phyloP scores from a whole-genome alignment of 2,113 vertebrate genomes.

The Cyanistes caeruleus region DNA sequence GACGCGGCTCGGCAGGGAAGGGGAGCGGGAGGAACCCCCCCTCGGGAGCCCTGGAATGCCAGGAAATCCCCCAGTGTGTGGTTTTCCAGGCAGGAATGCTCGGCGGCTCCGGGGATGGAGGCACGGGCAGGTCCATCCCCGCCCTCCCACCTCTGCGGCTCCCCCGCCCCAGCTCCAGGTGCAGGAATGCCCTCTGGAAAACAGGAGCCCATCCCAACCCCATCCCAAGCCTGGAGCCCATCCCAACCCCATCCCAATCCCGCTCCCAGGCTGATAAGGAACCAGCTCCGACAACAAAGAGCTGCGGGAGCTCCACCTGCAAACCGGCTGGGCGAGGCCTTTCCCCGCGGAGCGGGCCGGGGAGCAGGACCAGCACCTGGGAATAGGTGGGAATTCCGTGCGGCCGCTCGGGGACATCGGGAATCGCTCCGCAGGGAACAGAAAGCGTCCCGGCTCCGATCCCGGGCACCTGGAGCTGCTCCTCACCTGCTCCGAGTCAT shows the following conservation, averaged over 20 bases:
- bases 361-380: not conserved
- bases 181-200: not conserved
- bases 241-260: not conserved
- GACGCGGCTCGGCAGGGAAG: accelerated
- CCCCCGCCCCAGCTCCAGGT: not conserved
- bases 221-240: not conserved
- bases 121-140: not conserved
- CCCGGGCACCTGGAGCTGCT: not conserved
- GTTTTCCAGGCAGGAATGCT: not conserved
- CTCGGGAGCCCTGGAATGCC: accelerated
- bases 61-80: not conserved
- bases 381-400: not conserved
- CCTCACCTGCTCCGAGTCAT: accelerated
- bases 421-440: not conserved
- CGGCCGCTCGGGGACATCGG: accelerated
- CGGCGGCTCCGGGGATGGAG: not conserved
- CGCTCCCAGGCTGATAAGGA: slow-evolving; percentile 20
- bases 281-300: not conserved
- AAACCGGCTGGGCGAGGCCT: not conserved
- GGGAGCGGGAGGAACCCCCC: not conserved
- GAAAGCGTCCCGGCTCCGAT: accelerated
- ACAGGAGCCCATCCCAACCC: not conserved
- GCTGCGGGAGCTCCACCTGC: not conserved
- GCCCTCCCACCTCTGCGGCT: not conserved
- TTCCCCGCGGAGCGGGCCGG: not conserved